Conservation (phyloP, 2,797 vertebrate species). For the Chaenodraco wilsoni region DNA sequence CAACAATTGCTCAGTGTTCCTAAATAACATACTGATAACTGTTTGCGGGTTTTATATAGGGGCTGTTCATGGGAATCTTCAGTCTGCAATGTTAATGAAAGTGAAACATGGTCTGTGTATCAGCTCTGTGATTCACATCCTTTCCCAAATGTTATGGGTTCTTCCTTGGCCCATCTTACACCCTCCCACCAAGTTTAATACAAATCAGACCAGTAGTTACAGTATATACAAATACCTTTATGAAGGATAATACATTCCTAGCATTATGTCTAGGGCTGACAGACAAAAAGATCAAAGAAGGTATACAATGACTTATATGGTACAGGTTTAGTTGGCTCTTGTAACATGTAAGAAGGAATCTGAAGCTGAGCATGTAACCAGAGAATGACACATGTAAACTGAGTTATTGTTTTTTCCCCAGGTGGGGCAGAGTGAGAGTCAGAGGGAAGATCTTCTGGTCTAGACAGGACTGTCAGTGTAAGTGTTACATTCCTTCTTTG, state of each 20-base stretch:
- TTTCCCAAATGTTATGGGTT: too few relatives aligned
- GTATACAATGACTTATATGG: background rate
- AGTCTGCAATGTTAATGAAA: too few relatives aligned
- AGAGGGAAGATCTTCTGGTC: slow-evolving; percentile 38
- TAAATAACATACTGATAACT: too few relatives aligned
- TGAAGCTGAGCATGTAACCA: slow-evolving; percentile 36
- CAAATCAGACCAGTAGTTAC: too few relatives aligned
- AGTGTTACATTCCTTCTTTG: slow-evolving; percentile 47
- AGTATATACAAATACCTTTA: background rate
- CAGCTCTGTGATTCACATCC: too few relatives aligned
- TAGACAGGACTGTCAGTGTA: slow-evolving; percentile 50
- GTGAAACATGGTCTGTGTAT: too few relatives aligned
- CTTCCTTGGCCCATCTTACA: too few relatives aligned
- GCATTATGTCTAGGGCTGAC: slow-evolving; percentile 8
- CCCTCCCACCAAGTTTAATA: too few relatives aligned
- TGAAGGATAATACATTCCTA: slow-evolving; percentile 22
- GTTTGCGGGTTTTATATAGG: too few relatives aligned
- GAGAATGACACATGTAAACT: slow-evolving; percentile 33
- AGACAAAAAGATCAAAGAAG: slow-evolving; percentile 8
- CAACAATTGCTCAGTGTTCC: background rate
- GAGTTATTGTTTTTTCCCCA: slow-evolving; percentile 40
- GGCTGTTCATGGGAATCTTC: too few relatives aligned
- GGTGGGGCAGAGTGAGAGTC: slow-evolving; percentile 40
- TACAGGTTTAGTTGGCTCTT: slow-evolving; percentile 14
- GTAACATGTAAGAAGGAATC: slow-evolving; percentile 38